Evolutionary conservation across 2,797 vertebrate genomes (phyloP).

Genomic region (Mastacembelus armatus): DNA sequence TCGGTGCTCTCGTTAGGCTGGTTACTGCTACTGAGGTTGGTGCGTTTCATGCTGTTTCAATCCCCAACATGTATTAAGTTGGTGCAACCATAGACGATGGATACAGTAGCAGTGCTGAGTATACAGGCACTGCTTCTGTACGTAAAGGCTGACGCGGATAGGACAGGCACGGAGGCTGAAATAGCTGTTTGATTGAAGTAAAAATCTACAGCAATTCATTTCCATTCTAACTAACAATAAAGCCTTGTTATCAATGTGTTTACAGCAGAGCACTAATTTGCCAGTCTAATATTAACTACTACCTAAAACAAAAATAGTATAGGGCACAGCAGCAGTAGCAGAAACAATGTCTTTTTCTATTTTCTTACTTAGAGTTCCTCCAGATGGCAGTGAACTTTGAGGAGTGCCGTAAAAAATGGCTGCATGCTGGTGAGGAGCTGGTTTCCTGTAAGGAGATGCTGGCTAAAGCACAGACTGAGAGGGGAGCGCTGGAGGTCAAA

Average conservation of each 20-base stretch:
- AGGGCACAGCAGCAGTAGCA: not conserved
- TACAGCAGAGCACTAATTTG: not conserved
- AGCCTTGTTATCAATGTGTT: conserved; percentile 9
- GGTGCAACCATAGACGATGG: not conserved
- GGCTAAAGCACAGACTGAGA: conserved; percentile 90
- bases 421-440: conserved; percentile 85
- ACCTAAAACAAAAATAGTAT: too few relatives aligned
- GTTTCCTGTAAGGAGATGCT: conserved; percentile 88
- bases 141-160: not conserved
- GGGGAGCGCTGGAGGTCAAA: conserved; percentile 91
- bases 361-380: conserved; percentile 87
- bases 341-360: not conserved
- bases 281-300: too few relatives aligned
- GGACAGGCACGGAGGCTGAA: not conserved
- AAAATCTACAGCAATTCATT: conserved; percentile 27
- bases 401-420: conserved; percentile 88
- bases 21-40: too few relatives aligned
- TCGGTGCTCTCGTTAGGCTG: too few relatives aligned
- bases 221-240: conserved; percentile 30
- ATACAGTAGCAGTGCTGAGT: not conserved
- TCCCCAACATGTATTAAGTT: not conserved
- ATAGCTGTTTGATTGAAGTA: not conserved
- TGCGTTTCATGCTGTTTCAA: not conserved
- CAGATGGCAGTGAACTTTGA: conserved; percentile 91
- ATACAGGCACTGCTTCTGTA: too few relatives aligned